These are phyloP conservation scores for Dimorphilus gyrociliatus DNA, from an alignment of 2,888 invertebrate genomes.

Conservation along the genomic window DNA sequence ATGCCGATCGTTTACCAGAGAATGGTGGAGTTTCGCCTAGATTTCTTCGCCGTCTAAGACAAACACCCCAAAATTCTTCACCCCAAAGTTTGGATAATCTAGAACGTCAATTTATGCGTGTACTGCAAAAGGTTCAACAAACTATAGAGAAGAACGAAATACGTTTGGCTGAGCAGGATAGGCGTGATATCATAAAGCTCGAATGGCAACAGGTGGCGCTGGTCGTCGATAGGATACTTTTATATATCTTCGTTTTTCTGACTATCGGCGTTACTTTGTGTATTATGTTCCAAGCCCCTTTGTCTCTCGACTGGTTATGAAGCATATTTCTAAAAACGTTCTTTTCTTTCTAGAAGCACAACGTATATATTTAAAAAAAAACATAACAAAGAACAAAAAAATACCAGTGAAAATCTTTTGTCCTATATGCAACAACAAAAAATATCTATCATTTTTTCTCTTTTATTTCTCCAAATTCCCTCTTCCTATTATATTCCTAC, in stretches of 20 bases:
- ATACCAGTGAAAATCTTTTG: too few species aligned
- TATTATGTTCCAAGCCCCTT: constrained; percentile 37
- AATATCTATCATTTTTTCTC: too few species aligned
- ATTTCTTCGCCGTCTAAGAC: constrained; percentile 8
- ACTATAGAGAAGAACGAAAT: constrained; percentile 62
- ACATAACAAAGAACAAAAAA: too few species aligned
- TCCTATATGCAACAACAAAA: too few species aligned
- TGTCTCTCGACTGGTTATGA: too few species aligned
- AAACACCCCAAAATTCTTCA: constrained; percentile 5
- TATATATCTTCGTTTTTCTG: constrained; percentile 40
- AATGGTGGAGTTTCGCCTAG: constrained; percentile 21
- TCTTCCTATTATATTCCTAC: too few species aligned
- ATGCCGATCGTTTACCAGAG: constrained; percentile 13
- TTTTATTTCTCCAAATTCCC: too few species aligned
- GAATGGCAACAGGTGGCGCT: constrained; percentile 60
- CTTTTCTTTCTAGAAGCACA: too few species aligned
- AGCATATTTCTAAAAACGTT: too few species aligned
- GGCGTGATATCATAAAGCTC: constrained; percentile 57
- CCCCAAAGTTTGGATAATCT: constrained; percentile 35
- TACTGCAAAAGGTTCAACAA: constrained; percentile 51
- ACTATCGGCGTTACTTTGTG: constrained; percentile 39
- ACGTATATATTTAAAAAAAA: too few species aligned
- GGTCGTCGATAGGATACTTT: constrained; percentile 51
- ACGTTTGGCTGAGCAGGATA: constrained; percentile 59
- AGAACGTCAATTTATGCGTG: constrained; percentile 50